Evolutionary conservation across 2,797 vertebrate genomes (phyloP).

Genomic region (Mormyrops attenuatus): DNA sequence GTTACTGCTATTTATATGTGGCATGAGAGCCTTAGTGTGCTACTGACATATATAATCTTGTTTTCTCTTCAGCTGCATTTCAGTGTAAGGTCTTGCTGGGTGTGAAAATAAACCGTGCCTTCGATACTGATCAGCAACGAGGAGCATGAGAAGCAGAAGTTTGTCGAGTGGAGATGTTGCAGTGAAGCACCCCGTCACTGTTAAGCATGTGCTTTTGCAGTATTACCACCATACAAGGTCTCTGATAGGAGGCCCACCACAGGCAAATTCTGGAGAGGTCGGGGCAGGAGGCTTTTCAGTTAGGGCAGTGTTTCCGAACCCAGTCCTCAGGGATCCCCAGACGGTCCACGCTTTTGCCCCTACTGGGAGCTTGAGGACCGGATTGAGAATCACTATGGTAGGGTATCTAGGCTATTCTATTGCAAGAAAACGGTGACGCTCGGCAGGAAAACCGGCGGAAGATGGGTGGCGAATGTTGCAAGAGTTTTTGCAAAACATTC

Average conservation of each 20-base stretch:
- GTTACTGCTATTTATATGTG: background rate
- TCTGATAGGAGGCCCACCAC: background rate
- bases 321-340: background rate
- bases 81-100: background rate
- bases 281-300: background rate
- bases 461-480: background rate
- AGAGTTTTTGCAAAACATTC: background rate
- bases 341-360: background rate
- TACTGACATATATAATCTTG: background rate
- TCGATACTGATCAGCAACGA: background rate
- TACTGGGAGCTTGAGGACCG: background rate
- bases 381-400: background rate
- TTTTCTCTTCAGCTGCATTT: background rate
- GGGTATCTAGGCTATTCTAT: background rate
- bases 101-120: background rate
- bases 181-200: background rate
- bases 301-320: background rate
- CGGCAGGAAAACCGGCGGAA: background rate
- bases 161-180: background rate
- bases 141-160: background rate
- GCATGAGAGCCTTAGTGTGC: background rate
- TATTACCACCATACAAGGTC: background rate
- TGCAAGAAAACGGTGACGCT: background rate
- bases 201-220: background rate
- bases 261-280: too few relatives aligned